Percentiles rank a stretch among this genome's conserved stretches.
These are phyloP conservation scores for Noctua janthe DNA, from an alignment of 2,888 invertebrate genomes.

Conservation along the genomic window DNA sequence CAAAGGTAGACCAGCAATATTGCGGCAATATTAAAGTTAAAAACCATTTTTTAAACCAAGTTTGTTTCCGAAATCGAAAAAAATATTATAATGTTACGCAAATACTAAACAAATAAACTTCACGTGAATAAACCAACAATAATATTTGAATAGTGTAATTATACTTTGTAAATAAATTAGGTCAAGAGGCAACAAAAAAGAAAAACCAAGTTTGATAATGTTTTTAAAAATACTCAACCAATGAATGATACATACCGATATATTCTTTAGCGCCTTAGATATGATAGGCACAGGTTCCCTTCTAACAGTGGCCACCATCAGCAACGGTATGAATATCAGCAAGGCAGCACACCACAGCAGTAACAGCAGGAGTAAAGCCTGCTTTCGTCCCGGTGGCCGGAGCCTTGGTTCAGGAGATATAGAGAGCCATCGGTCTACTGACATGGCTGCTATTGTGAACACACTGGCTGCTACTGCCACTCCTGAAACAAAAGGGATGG, in stretches of 20 bases:
- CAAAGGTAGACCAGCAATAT: neutral
- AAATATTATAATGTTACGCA: no score
- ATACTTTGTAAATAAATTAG: neutral
- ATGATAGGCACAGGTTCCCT: constrained; percentile 84
- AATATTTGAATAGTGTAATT: neutral
- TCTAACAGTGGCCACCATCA: constrained; percentile 87
- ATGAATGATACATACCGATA: constrained; percentile 77
- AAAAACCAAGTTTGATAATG: neutral
- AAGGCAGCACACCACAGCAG: constrained; percentile 93
- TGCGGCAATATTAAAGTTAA: neutral
- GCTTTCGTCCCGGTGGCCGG: constrained; percentile 91
- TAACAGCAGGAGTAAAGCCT: constrained; percentile 91
- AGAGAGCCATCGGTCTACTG: constrained; percentile 94
- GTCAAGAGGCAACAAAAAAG: neutral
- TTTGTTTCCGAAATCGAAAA: neutral
- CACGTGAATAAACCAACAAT: neutral
- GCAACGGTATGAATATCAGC: constrained; percentile 92
- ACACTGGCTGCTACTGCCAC: constrained; percentile 94
- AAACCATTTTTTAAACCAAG: neutral
- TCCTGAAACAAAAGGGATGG: constrained; percentile 83
- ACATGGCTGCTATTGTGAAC: constrained; percentile 94
- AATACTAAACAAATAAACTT: no score
- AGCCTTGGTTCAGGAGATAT: constrained; percentile 92
- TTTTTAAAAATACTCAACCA: neutral
- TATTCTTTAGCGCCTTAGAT: constrained; percentile 78